Evolutionary conservation across 2,888 invertebrate species (phyloP), one percentile per base, ranked within the genome.

Genomic region (Drosophila limbata): DNA sequence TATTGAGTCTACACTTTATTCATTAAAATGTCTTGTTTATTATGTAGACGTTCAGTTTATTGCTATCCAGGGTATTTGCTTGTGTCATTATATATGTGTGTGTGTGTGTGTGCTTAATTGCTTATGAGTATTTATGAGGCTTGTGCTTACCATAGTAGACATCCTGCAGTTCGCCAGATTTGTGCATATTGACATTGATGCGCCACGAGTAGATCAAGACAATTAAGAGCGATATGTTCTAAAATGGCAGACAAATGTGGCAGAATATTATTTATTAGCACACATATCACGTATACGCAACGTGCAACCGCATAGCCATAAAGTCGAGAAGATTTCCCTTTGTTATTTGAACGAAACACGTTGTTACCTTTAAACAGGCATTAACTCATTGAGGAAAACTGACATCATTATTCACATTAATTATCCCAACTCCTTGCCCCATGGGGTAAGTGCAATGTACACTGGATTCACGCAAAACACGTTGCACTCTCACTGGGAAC

Each of bases 211-310:
- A 96, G 81, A 96, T 93, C 77, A 96, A 93, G 69, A 96, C 95
- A 84, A 96, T 96, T 82, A 96, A 89, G 87, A 96, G 95, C 76
- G 96, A 96, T 92, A 96, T 95, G 93, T 96, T 96, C 96, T 96
- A 94, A 31, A 94, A 95, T 15, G 19, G 21, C 28, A 65, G 25
- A 63, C 33, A 59, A 56, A 33, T 28, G 19, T 19, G 45, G n/a
- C 51, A 19, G 0, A n/a, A 47, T n/a, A 48, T 4, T 37, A 57
- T 31, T 19, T 47, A 64, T 60, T 56, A 55, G 57, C 13, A 53
- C 40, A 52, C 51, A 67, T 50, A 65, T 61, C 53, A 76, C 51
- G 85, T 61, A 81, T 75, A 81, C 65, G 72, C 79, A 66, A 40
- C 57, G 73, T 40, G 60, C 21, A 37, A 64, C 55, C 42, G 53